phyloP scores from a whole-genome alignment of 2,797 vertebrate genomes.

The Tangara arthus region DNA sequence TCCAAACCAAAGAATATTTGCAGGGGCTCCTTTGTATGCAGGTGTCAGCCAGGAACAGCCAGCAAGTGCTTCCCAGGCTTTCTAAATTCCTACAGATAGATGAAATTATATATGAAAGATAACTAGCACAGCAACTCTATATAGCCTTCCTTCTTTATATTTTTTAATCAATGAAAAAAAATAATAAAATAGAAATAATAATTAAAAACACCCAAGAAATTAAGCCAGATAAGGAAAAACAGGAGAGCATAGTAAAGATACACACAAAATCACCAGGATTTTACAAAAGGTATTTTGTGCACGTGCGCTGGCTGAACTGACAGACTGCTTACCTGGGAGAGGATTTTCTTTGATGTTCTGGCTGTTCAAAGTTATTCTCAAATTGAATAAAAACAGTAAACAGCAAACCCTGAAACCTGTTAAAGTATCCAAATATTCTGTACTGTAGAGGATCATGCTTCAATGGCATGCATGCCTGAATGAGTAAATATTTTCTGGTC shows the following conservation, averaged over 20 bases:
- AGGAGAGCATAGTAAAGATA: background rate
- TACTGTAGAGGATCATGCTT: background rate
- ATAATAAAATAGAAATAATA: background rate
- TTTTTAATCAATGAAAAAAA: background rate
- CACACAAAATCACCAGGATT: background rate
- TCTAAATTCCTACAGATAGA: background rate
- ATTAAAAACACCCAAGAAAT: background rate
- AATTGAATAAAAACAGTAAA: background rate
- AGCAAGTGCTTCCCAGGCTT: background rate
- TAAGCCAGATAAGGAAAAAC: background rate
- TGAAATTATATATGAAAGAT: background rate
- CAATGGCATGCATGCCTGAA: background rate
- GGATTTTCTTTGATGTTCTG: background rate
- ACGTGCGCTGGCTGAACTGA: background rate
- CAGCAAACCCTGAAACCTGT: background rate
- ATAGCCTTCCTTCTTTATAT: background rate
- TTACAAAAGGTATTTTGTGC: background rate
- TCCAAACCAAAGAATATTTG: background rate
- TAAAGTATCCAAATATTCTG: background rate
- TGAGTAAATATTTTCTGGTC: background rate
- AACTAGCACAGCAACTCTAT: background rate
- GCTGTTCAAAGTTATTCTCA: background rate
- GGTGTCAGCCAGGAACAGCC: background rate
- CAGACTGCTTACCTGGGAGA: background rate
- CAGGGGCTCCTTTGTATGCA: background rate